Conservation (phyloP, 2,113 vertebrate genomes). For the Anarrhichthys ocellatus region DNA sequence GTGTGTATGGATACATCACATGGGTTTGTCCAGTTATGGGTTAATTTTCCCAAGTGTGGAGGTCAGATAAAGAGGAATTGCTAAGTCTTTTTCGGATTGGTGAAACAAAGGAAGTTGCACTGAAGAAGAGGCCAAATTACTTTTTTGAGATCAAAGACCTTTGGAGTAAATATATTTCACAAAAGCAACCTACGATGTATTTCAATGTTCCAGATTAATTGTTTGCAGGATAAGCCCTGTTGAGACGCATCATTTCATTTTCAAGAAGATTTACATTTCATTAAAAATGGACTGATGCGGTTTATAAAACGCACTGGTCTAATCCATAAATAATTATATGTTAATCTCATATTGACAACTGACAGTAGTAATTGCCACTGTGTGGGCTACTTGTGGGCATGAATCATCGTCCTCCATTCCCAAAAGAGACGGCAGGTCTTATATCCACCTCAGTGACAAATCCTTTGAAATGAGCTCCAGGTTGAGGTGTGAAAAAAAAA, state of each 20-base stretch:
- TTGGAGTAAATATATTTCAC: too few species aligned
- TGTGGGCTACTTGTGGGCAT: slow-evolving; percentile 10
- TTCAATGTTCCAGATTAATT: background rate
- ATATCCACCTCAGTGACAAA: background rate
- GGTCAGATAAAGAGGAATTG: too few species aligned
- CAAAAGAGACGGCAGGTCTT: slow-evolving; percentile 8
- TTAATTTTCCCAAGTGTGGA: too few species aligned
- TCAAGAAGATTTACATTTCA: background rate
- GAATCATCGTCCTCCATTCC: slow-evolving; percentile 21
- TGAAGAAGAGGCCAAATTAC: too few species aligned
- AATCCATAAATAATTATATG: slow-evolving; percentile 7
- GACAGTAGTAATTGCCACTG: slow-evolving; percentile 5
- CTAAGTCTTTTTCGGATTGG: too few species aligned
- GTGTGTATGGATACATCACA: background rate
- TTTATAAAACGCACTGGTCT: background rate
- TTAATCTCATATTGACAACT: background rate
- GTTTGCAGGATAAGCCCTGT: background rate
- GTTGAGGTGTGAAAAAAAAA: slow-evolving; percentile 9
- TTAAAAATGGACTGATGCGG: background rate
- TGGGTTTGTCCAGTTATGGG: background rate
- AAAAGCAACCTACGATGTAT: too few species aligned
- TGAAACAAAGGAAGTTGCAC: too few species aligned
- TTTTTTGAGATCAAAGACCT: too few species aligned
- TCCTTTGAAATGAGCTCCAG: background rate
- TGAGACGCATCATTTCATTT: background rate